Evolutionary conservation across 1,140 invertebrate species (phyloP), one percentile per base, ranked within the genome.

Genomic region (Amphibalanus amphitrite): DNA sequence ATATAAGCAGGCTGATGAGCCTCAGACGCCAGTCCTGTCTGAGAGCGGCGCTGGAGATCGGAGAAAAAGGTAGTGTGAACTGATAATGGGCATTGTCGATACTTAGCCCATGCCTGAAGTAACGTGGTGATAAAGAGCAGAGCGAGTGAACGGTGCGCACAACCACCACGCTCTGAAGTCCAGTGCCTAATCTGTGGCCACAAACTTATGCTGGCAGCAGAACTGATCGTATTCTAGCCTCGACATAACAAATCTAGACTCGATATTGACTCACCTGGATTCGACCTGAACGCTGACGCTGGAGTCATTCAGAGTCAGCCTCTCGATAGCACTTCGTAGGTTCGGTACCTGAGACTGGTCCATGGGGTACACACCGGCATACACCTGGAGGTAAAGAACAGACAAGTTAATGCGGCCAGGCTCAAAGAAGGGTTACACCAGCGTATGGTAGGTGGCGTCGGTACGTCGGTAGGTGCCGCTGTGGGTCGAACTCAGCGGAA

Each of bases 301-400:
- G 69, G 90, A 89, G 83, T 98, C 97, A 82, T 98, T 98, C n/a
- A 98, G 81, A 28, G 86, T 83, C 69, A 98, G 82, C 81, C 94
- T 94, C 71, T 95, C 91, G 68, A 99, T 88, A 47, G 96, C 92
- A 78, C 83, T 86, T 77, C 86, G 83, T 23, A 95, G 80, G 69
- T 82, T 81, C 23, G 83, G 76, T 78, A 90, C 88, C 77, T 97
- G 88, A 3, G 91, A 89, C 77, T 95, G 90, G 80, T 97, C 92
- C 59, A 89, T 83, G 0, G 97, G 95, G 82, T 90, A 99, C 70
- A 98, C 84, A 0, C 95, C 95, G 74, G 94, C 92, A 83, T 90
- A 98, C 10, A 98, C 81, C 82, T 71, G 47, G 15, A n/a, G n/a
- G n/a, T n/a, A n/a, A n/a, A n/a, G n/a, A n/a, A n/a, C n/a, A n/a